A percentile compares a stretch with the other conserved stretches of the same genome.
Conservation (phyloP, 2,888 invertebrate genomes). For the Yponomeuta sedellus region DNA sequence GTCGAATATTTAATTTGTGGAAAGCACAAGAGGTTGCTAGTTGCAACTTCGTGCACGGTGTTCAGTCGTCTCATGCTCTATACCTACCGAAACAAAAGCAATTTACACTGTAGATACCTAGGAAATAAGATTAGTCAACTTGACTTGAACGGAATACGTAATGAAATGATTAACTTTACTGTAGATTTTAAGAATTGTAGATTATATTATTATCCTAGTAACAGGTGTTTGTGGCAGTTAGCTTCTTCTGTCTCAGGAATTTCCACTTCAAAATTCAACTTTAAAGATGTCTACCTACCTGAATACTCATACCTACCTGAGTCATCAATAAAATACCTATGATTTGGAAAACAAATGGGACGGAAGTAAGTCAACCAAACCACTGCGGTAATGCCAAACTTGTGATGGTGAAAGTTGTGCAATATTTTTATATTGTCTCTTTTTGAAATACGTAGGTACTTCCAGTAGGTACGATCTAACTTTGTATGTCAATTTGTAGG, state of each 20-base stretch:
- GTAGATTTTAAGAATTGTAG: background rate
- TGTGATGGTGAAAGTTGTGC: background rate
- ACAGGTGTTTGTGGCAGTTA: too few species aligned
- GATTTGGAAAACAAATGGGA: too few species aligned
- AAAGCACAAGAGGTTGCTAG: background rate
- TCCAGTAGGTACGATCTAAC: background rate
- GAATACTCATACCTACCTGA: too few species aligned
- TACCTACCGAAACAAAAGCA: background rate
- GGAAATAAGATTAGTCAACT: background rate
- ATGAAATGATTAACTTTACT: background rate
- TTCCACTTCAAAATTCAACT: too few species aligned
- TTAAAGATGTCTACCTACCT: too few species aligned
- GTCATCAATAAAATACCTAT: too few species aligned
- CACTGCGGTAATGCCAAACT: too few species aligned
- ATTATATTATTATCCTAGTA: too few species aligned
- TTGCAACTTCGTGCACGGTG: background rate
- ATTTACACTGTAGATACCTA: background rate
- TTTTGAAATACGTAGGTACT: slow-evolving; percentile 6
- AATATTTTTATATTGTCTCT: slow-evolving; percentile 4
- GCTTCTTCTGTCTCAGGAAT: too few species aligned
- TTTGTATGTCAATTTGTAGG: slow-evolving; percentile 7
- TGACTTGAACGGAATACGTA: slow-evolving; percentile 5
- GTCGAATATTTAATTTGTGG: background rate
- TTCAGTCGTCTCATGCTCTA: background rate
- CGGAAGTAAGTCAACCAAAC: too few species aligned